Conservation (phyloP, 2,797 vertebrate genomes). For the Sibirionetta formosa region DNA sequence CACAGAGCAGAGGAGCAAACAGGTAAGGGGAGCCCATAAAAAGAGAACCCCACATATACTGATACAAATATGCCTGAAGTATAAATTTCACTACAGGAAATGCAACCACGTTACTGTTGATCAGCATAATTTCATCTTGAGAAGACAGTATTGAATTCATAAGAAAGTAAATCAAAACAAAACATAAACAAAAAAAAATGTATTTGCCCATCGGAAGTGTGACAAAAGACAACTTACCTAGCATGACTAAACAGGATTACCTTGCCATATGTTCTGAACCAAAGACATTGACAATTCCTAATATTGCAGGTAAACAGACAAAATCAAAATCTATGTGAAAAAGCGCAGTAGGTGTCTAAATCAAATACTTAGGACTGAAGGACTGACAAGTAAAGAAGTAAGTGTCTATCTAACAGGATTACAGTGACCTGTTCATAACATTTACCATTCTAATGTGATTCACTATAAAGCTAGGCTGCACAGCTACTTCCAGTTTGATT, state of each 20-base stretch:
- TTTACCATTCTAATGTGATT: background rate
- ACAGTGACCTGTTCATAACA: background rate
- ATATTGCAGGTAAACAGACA: background rate
- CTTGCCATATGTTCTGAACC: background rate
- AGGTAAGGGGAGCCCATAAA: background rate
- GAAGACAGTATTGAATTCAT: slow-evolving; percentile 13
- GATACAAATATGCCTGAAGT: slow-evolving; percentile 12
- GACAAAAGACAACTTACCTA: background rate
- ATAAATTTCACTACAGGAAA: slow-evolving; percentile 1
- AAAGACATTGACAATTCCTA: slow-evolving; percentile 18
- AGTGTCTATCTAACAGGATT: background rate
- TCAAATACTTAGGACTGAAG: background rate
- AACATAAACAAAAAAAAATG: background rate
- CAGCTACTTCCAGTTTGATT: background rate
- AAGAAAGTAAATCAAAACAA: background rate
- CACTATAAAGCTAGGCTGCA: background rate
- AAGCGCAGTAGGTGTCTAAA: background rate
- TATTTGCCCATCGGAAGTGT: background rate
- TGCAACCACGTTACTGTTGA: slow-evolving; percentile 8
- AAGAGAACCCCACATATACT: background rate
- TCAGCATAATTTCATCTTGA: background rate
- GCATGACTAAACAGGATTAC: background rate
- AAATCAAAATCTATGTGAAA: background rate
- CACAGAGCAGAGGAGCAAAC: background rate
- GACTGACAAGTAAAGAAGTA: background rate